Conservation (phyloP, 2,797 vertebrate species). For the Cyclura pinguis region DNA sequence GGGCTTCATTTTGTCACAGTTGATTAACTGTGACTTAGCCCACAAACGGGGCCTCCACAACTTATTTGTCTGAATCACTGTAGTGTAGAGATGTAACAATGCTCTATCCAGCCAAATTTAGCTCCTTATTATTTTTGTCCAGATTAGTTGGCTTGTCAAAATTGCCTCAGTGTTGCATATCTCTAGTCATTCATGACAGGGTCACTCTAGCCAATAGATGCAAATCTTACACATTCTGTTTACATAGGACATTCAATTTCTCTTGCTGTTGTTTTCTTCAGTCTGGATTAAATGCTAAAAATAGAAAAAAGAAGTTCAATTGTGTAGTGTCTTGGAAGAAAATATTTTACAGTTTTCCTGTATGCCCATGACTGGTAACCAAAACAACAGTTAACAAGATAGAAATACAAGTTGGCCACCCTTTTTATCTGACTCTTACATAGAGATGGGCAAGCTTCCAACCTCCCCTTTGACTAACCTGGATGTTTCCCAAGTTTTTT, state of each 20-base stretch:
- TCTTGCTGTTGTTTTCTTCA: slow-evolving; percentile 27
- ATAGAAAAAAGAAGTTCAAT: slow-evolving; percentile 15
- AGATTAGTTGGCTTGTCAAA: not conserved
- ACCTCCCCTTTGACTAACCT: not conserved
- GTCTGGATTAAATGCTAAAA: slow-evolving; percentile 23
- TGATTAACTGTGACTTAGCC: not conserved
- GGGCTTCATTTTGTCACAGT: not conserved
- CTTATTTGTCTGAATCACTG: not conserved
- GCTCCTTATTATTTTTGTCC: not conserved
- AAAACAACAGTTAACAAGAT: not conserved
- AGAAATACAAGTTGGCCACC: slow-evolving; percentile 10
- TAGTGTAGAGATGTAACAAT: not conserved
- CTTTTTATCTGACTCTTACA: not conserved
- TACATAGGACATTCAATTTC: not conserved
- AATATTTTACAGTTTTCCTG: not conserved
- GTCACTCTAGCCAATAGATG: not conserved
- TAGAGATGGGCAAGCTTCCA: not conserved
- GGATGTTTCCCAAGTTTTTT: not conserved
- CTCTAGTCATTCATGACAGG: not conserved
- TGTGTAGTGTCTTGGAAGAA: slow-evolving; percentile 34
- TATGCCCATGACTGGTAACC: slow-evolving; percentile 33
- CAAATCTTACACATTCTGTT: not conserved
- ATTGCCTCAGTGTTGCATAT: not conserved
- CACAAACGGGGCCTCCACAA: not conserved
- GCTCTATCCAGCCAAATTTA: not conserved